Evolutionary conservation across 1,140 invertebrate species (phyloP).

Genomic region (Megathymus violae): DNA sequence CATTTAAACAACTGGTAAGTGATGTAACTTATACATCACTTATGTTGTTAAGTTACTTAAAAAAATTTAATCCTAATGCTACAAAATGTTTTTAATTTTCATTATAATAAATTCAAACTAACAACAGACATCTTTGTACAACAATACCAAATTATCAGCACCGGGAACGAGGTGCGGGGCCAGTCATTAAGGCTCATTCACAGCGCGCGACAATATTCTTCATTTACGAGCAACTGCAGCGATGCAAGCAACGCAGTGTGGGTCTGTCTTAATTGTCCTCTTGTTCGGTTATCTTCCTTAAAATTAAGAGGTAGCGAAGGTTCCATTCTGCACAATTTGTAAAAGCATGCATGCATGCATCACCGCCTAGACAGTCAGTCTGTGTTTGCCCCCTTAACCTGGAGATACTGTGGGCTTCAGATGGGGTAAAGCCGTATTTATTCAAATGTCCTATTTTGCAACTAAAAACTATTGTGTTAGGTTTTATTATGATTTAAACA

Average conservation of each 20-base stretch:
- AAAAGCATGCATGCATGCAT: constrained; percentile 30
- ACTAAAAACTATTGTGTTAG: too few relatives aligned
- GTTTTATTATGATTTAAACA: too few relatives aligned
- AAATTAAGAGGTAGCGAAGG: constrained; percentile 15
- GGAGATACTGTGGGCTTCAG: too few relatives aligned
- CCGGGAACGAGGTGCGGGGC: constrained; percentile 19
- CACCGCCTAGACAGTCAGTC: constrained; percentile 17
- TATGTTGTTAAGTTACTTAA: too few relatives aligned
- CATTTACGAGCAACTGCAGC: constrained; percentile 75
- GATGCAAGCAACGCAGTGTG: constrained; percentile 67
- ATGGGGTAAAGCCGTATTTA: too few relatives aligned
- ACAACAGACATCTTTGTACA: constrained; percentile 12
- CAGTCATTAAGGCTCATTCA: constrained; percentile 70
- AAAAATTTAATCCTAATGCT: too few relatives aligned
- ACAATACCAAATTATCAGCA: constrained; percentile 30
- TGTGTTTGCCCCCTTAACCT: too few relatives aligned
- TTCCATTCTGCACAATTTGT: neutral
- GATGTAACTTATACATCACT: too few relatives aligned
- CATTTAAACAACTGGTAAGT: too few relatives aligned
- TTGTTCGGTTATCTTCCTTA: constrained; percentile 56
- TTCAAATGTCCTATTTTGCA: too few relatives aligned
- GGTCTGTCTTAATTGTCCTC: constrained; percentile 75
- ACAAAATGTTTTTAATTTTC: too few relatives aligned
- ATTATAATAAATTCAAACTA: too few relatives aligned
- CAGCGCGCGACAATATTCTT: constrained; percentile 80